phyloP scores from a whole-genome alignment of 2,797 vertebrate species.

The Pantherophis vulpinus region DNA sequence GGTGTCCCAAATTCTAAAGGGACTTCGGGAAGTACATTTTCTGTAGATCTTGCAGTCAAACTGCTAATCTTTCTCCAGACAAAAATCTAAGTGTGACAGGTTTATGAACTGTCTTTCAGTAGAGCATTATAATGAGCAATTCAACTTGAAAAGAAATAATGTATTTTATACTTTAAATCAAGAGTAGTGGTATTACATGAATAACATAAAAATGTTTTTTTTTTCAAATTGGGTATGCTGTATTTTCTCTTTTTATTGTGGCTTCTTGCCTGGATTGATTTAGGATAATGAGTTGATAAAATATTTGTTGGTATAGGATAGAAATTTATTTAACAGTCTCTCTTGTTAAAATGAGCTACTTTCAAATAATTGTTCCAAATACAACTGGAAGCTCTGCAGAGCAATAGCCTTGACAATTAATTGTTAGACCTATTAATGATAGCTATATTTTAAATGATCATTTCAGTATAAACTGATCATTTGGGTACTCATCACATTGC shows the following conservation, averaged over 20 bases:
- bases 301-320: not conserved
- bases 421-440: not conserved
- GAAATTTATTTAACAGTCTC: not conserved
- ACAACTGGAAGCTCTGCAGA: not conserved
- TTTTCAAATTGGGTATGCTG: not conserved
- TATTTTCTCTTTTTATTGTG: not conserved
- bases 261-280: not conserved
- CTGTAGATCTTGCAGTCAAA: not conserved
- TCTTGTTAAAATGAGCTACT: constrained; percentile 71
- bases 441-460: not conserved
- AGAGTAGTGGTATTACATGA: not conserved
- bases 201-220: not conserved
- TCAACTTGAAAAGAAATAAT: not conserved
- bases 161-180: not conserved
- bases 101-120: not conserved
- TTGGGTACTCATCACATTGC: not conserved
- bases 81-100: too few relatives aligned
- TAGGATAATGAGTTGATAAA: not conserved
- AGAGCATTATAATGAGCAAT: not conserved
- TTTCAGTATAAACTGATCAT: not conserved
- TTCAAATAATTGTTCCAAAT: not conserved
- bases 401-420: not conserved
- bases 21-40: not conserved
- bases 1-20: not conserved
- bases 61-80: not conserved